phyloP scores from a whole-genome alignment of 64 coral and sea anemone species.

The Anthopleura sola region DNA sequence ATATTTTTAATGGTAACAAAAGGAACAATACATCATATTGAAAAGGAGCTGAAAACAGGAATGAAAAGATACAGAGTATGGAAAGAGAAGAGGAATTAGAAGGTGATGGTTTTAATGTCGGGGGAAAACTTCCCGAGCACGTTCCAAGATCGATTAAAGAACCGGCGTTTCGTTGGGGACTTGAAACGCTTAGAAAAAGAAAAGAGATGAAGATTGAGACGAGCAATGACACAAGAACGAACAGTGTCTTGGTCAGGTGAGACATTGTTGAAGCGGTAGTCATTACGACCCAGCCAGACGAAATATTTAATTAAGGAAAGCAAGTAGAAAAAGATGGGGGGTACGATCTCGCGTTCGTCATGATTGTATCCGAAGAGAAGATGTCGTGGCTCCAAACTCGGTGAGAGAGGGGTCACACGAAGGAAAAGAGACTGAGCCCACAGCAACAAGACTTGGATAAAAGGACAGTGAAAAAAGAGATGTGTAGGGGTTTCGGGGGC shows the following conservation, averaged over 20 bases:
- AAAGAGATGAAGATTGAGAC: background rate
- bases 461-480: constrained; percentile 3
- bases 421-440: constrained; percentile 10
- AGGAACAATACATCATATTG: too few species aligned
- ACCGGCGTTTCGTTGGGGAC: too few species aligned
- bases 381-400: background rate
- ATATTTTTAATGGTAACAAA: too few species aligned
- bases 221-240: background rate
- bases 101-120: too few species aligned
- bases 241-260: background rate
- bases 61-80: too few species aligned
- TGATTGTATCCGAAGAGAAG: constrained; percentile 9
- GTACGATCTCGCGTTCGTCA: background rate
- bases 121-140: too few species aligned
- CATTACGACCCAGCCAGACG: constrained; percentile 15
- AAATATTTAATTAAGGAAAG: background rate
- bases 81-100: too few species aligned
- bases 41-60: too few species aligned
- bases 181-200: too few species aligned
- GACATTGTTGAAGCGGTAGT: background rate
- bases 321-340: background rate
- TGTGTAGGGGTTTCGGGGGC: background rate
- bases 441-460: background rate
- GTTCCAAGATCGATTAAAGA: too few species aligned
- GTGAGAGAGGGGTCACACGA: background rate